Evolutionary conservation across 2,797 vertebrate genomes (phyloP).

Genomic region (Sarcoramphus papa): DNA sequence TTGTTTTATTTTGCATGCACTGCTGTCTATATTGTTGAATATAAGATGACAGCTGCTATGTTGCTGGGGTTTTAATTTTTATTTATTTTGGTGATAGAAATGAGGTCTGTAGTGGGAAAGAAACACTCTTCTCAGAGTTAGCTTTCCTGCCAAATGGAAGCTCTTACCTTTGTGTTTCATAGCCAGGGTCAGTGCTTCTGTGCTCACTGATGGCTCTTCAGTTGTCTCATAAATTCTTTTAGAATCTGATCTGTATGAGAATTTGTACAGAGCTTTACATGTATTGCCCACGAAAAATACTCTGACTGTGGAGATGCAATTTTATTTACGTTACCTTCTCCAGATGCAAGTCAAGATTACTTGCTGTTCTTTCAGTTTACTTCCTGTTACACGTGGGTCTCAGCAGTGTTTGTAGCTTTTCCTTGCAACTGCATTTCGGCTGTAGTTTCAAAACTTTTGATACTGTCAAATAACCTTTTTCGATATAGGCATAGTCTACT

Average conservation of each 20-base stretch:
- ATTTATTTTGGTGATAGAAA: not conserved
- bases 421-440: not conserved
- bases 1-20: not conserved
- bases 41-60: not conserved
- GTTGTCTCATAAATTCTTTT: not conserved
- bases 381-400: not conserved
- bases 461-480: not conserved
- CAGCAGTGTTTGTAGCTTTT: not conserved
- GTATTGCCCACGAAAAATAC: not conserved
- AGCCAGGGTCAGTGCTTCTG: not conserved
- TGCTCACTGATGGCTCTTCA: not conserved
- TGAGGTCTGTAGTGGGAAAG: not conserved
- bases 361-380: not conserved
- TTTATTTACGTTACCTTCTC: not conserved
- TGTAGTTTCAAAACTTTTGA: not conserved
- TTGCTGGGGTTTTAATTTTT: not conserved
- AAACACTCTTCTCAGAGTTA: not conserved
- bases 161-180: not conserved
- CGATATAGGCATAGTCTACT: rapidly evolving
- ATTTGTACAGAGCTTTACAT: not conserved
- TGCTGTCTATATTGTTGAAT: not conserved
- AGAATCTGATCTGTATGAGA: not conserved
- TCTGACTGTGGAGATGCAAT: not conserved
- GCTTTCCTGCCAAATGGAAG: not conserved
- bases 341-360: not conserved